These are phyloP conservation scores for Rhineura floridana DNA, from an alignment of 2,113 vertebrate species.

Conservation along the genomic window DNA sequence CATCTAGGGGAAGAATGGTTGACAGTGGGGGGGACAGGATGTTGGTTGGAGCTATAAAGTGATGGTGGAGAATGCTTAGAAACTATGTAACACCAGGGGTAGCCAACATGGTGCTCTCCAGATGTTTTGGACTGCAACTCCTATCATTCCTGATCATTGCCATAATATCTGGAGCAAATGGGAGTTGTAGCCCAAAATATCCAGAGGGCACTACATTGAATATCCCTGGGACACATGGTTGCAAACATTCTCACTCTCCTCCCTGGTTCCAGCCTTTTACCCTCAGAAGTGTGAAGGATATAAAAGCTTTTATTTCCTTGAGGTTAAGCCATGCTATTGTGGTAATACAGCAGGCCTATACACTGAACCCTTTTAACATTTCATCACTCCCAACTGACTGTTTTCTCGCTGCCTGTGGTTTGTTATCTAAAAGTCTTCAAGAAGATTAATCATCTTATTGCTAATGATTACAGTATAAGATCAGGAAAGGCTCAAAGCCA, in stretches of 20 bases:
- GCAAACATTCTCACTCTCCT: neutral
- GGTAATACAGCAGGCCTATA: slow-evolving; percentile 40
- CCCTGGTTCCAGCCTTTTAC: neutral
- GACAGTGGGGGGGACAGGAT: too few relatives aligned
- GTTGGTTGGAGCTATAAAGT: too few relatives aligned
- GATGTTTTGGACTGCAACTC: too few relatives aligned
- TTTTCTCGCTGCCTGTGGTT: slow-evolving; percentile 56
- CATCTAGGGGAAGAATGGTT: too few relatives aligned
- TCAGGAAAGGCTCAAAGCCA: slow-evolving; percentile 25
- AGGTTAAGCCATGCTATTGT: slow-evolving; percentile 37
- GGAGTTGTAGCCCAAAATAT: too few relatives aligned
- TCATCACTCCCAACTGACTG: slow-evolving; percentile 55
- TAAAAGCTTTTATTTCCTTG: neutral
- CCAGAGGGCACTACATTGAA: too few relatives aligned
- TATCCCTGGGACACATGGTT: too few relatives aligned
- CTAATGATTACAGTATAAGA: slow-evolving; percentile 60
- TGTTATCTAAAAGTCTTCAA: slow-evolving; percentile 52
- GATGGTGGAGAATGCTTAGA: too few relatives aligned
- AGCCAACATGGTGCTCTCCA: too few relatives aligned
- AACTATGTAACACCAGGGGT: too few relatives aligned
- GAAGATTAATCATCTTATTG: slow-evolving; percentile 67
- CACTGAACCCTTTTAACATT: slow-evolving; percentile 46
- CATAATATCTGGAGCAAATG: too few relatives aligned
- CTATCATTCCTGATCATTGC: too few relatives aligned
- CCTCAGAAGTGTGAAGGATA: neutral